A percentile compares a stretch with the other conserved stretches of the same genome.
phyloP scores from a whole-genome alignment of 2,113 vertebrate species.

The Galeopterus variegatus region DNA sequence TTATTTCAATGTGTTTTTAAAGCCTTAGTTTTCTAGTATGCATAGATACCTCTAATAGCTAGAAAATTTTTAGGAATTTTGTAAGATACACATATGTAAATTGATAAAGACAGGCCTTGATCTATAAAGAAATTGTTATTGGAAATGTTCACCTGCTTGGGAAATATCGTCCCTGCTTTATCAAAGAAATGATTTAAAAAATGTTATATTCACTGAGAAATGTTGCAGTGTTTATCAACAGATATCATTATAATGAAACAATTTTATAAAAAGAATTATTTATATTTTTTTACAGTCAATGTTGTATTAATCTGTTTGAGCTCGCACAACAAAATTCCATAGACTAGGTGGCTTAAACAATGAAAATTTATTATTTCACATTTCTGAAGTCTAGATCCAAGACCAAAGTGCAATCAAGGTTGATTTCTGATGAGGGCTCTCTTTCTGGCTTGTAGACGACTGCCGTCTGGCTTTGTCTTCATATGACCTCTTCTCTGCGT shows the following conservation, averaged over 20 bases:
- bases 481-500: background rate
- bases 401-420: background rate
- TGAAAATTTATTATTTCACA: background rate
- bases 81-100: background rate
- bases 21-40: background rate
- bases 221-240: background rate
- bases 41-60: background rate
- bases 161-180: background rate
- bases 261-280: background rate
- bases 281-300: background rate
- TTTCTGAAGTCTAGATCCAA: background rate
- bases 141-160: background rate
- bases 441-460: background rate
- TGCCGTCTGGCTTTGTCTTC: background rate
- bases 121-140: background rate
- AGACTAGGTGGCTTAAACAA: background rate
- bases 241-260: background rate
- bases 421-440: background rate
- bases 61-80: conserved; percentile 16
- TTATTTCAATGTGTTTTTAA: background rate
- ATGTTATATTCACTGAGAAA: background rate
- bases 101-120: background rate
- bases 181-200: background rate
- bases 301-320: background rate
- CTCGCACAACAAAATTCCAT: background rate